Conservation (phyloP, 1,140 invertebrate species). For the Tetraneura akinire region DNA sequence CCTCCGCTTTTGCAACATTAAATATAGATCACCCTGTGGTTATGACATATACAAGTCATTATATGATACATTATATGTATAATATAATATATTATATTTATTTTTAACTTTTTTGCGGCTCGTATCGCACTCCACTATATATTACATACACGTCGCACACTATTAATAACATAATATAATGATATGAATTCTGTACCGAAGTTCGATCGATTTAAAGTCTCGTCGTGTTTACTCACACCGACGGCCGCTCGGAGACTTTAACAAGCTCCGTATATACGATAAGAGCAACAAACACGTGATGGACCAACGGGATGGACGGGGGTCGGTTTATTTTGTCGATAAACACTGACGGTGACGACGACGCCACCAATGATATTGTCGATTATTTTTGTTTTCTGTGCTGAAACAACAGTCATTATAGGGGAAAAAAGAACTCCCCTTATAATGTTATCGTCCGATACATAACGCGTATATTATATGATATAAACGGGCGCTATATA, state of each 20-base stretch:
- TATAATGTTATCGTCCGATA: background rate
- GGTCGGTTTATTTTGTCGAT: conserved; percentile 1
- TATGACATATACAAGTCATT: too few species aligned
- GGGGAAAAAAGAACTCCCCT: conserved; percentile 11
- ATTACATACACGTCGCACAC: background rate
- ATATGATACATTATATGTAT: too few species aligned
- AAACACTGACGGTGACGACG: conserved; percentile 3
- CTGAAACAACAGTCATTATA: background rate
- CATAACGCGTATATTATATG: too few species aligned
- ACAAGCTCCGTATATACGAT: conserved; percentile 6
- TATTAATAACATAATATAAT: conserved; percentile 31
- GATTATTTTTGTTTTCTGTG: conserved; percentile 6
- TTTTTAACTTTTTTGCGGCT: background rate
- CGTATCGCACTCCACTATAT: too few species aligned
- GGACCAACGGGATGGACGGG: background rate
- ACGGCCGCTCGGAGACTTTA: conserved; percentile 26
- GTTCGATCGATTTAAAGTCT: conserved; percentile 15
- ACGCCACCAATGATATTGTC: conserved; percentile 3
- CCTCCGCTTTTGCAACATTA: too few species aligned
- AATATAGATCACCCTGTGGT: too few species aligned
- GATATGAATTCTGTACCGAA: background rate
- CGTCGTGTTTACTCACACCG: background rate
- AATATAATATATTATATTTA: too few species aligned
- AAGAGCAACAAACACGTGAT: conserved; percentile 4
- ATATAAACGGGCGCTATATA: background rate